A percentile compares a stretch with the other conserved stretches of the same genome.
Evolutionary conservation across 1,140 invertebrate genomes (phyloP).

Genomic region (Bombus vancouverensis): DNA sequence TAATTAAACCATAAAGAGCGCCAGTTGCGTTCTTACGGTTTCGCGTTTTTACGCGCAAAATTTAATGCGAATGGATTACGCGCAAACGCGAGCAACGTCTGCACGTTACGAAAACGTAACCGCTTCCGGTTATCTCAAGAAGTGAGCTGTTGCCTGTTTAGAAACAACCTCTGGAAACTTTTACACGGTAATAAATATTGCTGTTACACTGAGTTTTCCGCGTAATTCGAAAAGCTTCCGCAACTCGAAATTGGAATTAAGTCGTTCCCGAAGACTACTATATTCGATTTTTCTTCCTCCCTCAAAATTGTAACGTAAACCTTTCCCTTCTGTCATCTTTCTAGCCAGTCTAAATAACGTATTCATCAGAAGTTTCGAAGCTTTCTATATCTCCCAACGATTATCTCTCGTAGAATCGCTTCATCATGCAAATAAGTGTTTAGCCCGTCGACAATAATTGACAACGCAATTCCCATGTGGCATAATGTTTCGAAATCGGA

Average conservation of each 20-base stretch:
- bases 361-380: not conserved
- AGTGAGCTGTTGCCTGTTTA: not conserved
- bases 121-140: not conserved
- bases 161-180: not conserved
- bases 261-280: not conserved
- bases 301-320: not conserved
- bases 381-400: not conserved
- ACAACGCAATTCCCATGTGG: too few species aligned
- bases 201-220: constrained; percentile 1
- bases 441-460: too few species aligned
- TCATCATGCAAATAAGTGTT: too few species aligned
- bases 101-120: not conserved
- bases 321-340: too few species aligned
- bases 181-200: constrained; percentile 17
- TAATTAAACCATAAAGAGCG: constrained; percentile 21
- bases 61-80: constrained; percentile 24
- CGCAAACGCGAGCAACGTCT: not conserved
- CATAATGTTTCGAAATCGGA: not conserved
- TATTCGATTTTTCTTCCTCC: not conserved
- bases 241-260: constrained; percentile 21
- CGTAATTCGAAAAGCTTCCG: constrained; percentile 13
- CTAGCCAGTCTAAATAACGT: not conserved
- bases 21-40: not conserved
- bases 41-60: constrained; percentile 20
- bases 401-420: too few species aligned